Evolutionary conservation across 2,888 invertebrate species (phyloP).

Genomic region (Bimastos eiseni): DNA sequence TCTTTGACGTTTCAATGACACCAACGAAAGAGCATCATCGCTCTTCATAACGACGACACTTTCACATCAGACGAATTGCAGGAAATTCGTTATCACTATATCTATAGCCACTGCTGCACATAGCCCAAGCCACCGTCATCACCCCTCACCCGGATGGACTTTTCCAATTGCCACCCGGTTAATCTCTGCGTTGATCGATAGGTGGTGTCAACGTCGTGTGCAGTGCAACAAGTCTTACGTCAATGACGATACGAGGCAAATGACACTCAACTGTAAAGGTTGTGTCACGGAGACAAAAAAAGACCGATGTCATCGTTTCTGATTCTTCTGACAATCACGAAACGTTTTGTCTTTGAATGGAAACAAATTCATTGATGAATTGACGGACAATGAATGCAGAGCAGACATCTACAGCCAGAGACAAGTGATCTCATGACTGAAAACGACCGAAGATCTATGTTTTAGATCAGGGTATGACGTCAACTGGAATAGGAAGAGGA

Average conservation of each 20-base stretch:
- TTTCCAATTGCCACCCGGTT: background rate
- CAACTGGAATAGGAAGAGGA: too few species aligned
- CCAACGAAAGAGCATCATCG: background rate
- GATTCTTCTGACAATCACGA: background rate
- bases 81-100: too few species aligned
- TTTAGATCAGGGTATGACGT: too few species aligned
- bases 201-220: background rate
- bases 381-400: too few species aligned
- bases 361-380: too few species aligned
- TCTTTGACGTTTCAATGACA: background rate
- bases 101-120: too few species aligned
- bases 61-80: background rate
- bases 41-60: background rate
- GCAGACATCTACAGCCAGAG: too few species aligned
- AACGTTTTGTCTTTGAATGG: background rate
- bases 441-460: too few species aligned
- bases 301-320: background rate
- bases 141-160: background rate
- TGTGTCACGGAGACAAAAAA: background rate
- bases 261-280: background rate
- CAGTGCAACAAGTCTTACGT: background rate
- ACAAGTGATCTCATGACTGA: too few species aligned
- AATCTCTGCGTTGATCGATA: background rate
- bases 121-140: too few species aligned
- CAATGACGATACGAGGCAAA: too few species aligned